Evolutionary conservation across 2,888 invertebrate species (phyloP).

Genomic region (Sipunculus nudus): DNA sequence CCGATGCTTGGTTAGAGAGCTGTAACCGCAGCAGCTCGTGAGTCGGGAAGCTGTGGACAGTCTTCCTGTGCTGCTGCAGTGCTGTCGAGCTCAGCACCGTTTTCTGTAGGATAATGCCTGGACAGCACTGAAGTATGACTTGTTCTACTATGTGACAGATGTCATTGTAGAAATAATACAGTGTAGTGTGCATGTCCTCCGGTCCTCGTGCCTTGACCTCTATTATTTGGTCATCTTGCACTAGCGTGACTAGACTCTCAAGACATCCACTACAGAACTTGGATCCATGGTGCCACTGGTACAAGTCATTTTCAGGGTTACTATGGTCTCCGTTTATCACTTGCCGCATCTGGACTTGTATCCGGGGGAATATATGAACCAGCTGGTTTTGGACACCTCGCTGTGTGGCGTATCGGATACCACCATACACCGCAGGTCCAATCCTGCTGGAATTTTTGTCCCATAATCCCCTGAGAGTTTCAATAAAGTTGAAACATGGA

Average conservation of each 20-base stretch:
- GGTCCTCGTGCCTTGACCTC: slow-evolving; percentile 78
- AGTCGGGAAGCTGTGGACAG: slow-evolving; percentile 55
- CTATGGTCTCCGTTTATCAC: slow-evolving; percentile 58
- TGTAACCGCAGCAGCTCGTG: slow-evolving; percentile 66
- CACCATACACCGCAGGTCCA: slow-evolving; percentile 72
- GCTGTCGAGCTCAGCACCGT: slow-evolving; percentile 72
- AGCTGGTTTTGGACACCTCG: slow-evolving; percentile 70
- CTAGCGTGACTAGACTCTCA: slow-evolving; percentile 74
- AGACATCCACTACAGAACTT: slow-evolving; percentile 76
- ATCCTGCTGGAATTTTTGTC: slow-evolving; percentile 67
- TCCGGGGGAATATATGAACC: slow-evolving; percentile 76
- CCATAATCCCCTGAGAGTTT: slow-evolving; percentile 76
- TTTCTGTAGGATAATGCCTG: slow-evolving; percentile 75
- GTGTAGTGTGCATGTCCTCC: slow-evolving; percentile 60
- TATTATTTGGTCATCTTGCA: slow-evolving; percentile 68
- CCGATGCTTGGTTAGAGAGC: slow-evolving; percentile 59
- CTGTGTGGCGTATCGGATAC: slow-evolving; percentile 69
- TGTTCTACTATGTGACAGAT: slow-evolving; percentile 74
- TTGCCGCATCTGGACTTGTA: slow-evolving; percentile 73
- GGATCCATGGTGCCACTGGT: slow-evolving; percentile 79
- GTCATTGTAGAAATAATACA: slow-evolving; percentile 77
- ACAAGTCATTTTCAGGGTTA: slow-evolving; percentile 73
- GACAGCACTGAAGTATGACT: slow-evolving; percentile 74
- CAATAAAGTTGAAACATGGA: slow-evolving; percentile 75
- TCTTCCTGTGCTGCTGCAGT: slow-evolving; percentile 27